A percentile compares a stretch with the other conserved stretches of the same genome.
Evolutionary conservation across 2,888 invertebrate genomes (phyloP).

Genomic region (Synanthedon andrenaeformis): DNA sequence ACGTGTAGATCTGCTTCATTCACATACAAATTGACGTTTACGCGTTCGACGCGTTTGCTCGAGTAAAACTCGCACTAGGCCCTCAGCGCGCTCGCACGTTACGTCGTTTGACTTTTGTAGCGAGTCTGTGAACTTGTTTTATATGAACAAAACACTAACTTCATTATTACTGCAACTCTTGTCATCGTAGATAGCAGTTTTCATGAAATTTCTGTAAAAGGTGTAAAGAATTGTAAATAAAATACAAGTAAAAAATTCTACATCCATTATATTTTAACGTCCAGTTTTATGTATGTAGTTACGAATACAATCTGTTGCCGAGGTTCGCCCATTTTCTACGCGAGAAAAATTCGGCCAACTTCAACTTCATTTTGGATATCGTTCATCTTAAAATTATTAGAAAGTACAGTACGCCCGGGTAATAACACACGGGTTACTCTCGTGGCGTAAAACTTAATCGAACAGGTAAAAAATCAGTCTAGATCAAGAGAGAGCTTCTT

Average conservation of each 20-base stretch:
- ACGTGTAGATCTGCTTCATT: too few relatives aligned
- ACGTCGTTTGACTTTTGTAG: too few relatives aligned
- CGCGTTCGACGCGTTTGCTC: too few relatives aligned
- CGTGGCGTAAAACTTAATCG: slow-evolving; percentile 10
- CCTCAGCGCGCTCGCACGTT: too few relatives aligned
- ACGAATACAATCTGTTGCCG: slow-evolving; percentile 37
- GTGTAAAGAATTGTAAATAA: slow-evolving; percentile 23
- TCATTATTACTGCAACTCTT: too few relatives aligned
- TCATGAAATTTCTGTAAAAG: too few relatives aligned
- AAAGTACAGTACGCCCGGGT: not conserved
- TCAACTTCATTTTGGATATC: not conserved
- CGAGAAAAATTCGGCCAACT: slow-evolving; percentile 18
- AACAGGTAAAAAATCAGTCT: slow-evolving; percentile 50
- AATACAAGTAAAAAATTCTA: slow-evolving; percentile 53
- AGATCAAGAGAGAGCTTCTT: slow-evolving; percentile 34
- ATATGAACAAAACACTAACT: too few relatives aligned
- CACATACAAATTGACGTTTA: too few relatives aligned
- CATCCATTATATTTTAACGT: slow-evolving; percentile 67
- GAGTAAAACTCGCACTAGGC: too few relatives aligned
- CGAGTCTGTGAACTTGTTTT: too few relatives aligned
- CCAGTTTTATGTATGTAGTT: slow-evolving; percentile 32
- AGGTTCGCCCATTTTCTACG: slow-evolving; percentile 37
- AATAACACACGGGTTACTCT: not conserved
- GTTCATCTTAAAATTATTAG: not conserved
- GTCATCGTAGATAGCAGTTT: too few relatives aligned